Percentiles rank a stretch among this genome's conserved stretches.
phyloP scores from a whole-genome alignment of 2,113 vertebrate genomes.

The Marmota monax region DNA sequence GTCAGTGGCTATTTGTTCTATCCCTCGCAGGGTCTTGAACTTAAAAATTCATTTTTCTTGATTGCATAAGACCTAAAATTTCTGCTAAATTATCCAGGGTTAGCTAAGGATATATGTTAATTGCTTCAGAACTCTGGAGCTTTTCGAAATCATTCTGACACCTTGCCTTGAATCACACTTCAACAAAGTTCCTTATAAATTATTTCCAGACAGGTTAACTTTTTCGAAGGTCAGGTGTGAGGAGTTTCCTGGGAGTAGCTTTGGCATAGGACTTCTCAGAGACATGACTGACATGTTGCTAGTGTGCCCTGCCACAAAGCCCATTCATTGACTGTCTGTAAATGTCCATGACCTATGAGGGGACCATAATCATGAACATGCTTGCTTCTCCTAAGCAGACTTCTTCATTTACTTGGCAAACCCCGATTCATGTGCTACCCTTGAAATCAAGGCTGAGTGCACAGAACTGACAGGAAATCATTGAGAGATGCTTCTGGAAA shows the following conservation, averaged over 20 bases:
- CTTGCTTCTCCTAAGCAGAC: background rate
- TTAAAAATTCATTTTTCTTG: constrained; percentile 31
- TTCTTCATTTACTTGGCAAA: constrained; percentile 39
- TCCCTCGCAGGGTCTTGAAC: background rate
- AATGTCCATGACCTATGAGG: background rate
- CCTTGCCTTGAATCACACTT: background rate
- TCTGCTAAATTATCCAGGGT: constrained; percentile 8
- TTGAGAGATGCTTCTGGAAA: background rate
- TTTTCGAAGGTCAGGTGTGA: background rate
- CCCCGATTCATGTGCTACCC: background rate
- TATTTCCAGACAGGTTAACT: background rate
- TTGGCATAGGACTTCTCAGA: background rate
- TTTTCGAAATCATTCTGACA: constrained; percentile 15
- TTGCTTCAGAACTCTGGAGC: background rate
- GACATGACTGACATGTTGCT: background rate
- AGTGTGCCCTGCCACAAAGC: background rate
- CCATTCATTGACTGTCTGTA: background rate
- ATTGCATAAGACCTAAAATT: background rate
- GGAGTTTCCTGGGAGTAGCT: background rate
- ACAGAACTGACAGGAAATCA: background rate
- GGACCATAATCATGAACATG: background rate
- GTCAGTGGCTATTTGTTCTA: background rate
- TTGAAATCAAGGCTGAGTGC: background rate
- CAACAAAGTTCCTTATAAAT: background rate
- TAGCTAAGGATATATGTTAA: background rate